Evolutionary conservation across 2,797 vertebrate genomes (phyloP).

Genomic region (Alcedo quadribrachys): DNA sequence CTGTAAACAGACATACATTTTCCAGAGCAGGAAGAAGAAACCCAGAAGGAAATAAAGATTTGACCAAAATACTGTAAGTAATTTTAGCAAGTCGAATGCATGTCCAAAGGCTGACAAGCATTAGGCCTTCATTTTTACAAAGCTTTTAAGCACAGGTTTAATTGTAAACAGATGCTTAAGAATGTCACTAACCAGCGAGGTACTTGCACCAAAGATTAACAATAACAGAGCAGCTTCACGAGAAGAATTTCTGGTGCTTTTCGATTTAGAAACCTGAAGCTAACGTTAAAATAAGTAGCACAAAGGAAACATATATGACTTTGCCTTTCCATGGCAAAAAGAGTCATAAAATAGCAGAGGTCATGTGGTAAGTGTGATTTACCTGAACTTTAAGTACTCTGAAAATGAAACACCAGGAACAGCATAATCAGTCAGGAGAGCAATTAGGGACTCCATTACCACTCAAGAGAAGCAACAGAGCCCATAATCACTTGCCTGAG

Average conservation of each 20-base stretch:
- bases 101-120: neutral
- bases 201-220: neutral
- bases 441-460: conserved; percentile 67
- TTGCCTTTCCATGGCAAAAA: neutral
- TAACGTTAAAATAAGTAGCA: neutral
- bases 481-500: conserved; percentile 58
- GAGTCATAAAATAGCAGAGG: conserved; percentile 44
- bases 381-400: conserved; percentile 60
- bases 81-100: conserved; percentile 6
- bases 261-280: neutral
- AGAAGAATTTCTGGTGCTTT: neutral
- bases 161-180: conserved; percentile 44
- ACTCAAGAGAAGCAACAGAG: conserved; percentile 59
- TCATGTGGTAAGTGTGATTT: conserved; percentile 60
- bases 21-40: conserved; percentile 54
- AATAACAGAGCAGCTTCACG: neutral
- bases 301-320: neutral
- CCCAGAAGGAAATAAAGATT: conserved; percentile 23
- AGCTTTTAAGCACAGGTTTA: conserved; percentile 24
- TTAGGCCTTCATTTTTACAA: neutral
- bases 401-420: conserved; percentile 71
- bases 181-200: neutral
- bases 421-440: conserved; percentile 64
- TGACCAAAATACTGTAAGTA: conserved; percentile 25
- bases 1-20: conserved; percentile 31